phyloP scores from a whole-genome alignment of 2,797 vertebrate genomes.

The Bradypodion pumilum region DNA sequence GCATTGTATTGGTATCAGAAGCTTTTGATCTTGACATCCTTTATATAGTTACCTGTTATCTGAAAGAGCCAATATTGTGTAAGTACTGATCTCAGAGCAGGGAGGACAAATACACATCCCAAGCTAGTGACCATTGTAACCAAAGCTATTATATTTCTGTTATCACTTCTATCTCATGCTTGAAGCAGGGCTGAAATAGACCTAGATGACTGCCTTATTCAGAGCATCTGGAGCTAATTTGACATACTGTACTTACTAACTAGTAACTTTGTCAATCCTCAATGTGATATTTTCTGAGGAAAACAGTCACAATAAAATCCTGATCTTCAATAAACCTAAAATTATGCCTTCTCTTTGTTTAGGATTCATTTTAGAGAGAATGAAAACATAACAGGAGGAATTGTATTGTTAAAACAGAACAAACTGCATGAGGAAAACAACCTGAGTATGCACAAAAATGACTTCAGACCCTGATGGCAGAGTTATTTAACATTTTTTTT shows the following conservation, averaged over 20 bases:
- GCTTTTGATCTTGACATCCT: no score
- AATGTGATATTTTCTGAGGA: no score
- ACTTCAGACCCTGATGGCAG: not conserved
- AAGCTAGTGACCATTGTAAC: not conserved
- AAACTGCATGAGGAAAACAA: conserved; percentile 16
- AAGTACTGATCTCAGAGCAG: no score
- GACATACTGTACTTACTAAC: not conserved
- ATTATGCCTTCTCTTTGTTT: not conserved
- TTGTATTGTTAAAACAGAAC: not conserved
- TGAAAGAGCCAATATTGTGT: no score
- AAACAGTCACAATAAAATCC: not conserved
- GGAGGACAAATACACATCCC: no score
- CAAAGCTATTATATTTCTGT: not conserved
- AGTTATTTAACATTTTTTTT: not conserved
- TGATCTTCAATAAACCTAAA: not conserved
- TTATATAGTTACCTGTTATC: no score
- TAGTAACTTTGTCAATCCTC: not conserved
- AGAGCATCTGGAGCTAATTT: not conserved
- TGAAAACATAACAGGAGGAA: not conserved
- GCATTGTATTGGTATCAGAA: no score
- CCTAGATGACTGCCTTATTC: not conserved
- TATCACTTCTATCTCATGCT: not conserved
- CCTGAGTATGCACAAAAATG: not conserved
- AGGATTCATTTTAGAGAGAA: not conserved
- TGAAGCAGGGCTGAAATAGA: no score